Base-by-base conservation (phyloP, 53 echinoderm and acorn worm species). In the Zoroaster sp. region DNA sequence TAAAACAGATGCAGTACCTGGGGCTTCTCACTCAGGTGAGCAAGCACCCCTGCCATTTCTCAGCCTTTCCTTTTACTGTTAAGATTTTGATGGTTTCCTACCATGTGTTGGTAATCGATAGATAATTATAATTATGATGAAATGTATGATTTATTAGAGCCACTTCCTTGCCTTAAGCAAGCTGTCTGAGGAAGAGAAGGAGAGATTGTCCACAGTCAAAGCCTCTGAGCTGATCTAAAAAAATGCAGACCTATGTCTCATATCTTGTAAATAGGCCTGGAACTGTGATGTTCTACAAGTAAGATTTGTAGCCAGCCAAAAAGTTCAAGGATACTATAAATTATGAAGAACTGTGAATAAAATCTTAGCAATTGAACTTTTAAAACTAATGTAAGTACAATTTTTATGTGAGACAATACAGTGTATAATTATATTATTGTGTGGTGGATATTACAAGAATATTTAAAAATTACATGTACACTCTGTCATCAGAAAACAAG, bases 71-170 rank as follows among this genome's bases (percentile, higher is more conserved):
- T 39, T 40, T 25, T 40, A 8, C 25, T n/a, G 23, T 21, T 41
- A 7, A 0, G 23, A 35, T 41, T 40, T 74, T 17, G 35, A 36
- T 36, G 12, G 28, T n/a, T n/a, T n/a, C n/a, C n/a, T n/a, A n/a
- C 83, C 83, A 85, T 69, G 69, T 85, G 85, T 30, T 34, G 69
- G 85, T n/a, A 71, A 85, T 85, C 85, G 69, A 85, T 85, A 70
- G 85, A 85, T 85, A 85, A 85, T 85, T 85, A 85, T 85, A 85
- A 85, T 69, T 69, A 85, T 85, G 85, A 66, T 85, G 69, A 69
- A 49, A 28, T 70, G 66, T 69, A 71, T 85, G 85, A 85, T 85
- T 85, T 85, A 85, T 85, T 66, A 69, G 70, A 71, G 85, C 70
- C 85, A 85, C 71, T 85, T 85, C 85, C 85, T 85, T 85, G 85